Percentiles rank a stretch among this genome's conserved stretches.
phyloP scores from a whole-genome alignment of 2,888 invertebrate species.

The Orthosia gracilis region DNA sequence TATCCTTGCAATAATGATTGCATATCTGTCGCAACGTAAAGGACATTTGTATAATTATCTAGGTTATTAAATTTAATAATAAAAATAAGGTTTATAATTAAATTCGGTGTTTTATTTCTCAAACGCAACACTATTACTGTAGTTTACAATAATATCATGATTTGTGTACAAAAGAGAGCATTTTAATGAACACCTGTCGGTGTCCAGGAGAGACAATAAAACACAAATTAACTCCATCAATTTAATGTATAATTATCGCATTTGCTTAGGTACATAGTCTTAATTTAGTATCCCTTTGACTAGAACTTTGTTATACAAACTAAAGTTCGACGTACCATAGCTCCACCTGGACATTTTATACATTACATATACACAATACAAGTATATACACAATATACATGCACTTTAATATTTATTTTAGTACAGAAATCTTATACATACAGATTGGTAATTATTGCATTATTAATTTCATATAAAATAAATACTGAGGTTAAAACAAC shows the following conservation, averaged over 20 bases:
- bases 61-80: conserved; percentile 68
- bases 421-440: conserved; percentile 27
- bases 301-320: conserved; percentile 62
- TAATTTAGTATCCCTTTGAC: conserved; percentile 59
- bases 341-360: conserved; percentile 59
- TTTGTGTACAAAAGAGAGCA: conserved; percentile 67
- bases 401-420: conserved; percentile 41
- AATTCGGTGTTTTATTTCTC: conserved; percentile 76
- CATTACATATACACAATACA: conserved; percentile 48
- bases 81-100: conserved; percentile 64
- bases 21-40: conserved; percentile 46
- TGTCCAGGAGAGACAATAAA: conserved; percentile 56
- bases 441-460: conserved; percentile 8
- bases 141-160: conserved; percentile 57
- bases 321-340: conserved; percentile 59
- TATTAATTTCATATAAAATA: conserved; percentile 28
- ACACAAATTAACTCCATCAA: conserved; percentile 51
- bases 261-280: conserved; percentile 57
- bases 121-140: conserved; percentile 68
- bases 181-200: conserved; percentile 39
- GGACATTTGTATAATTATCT: conserved; percentile 46
- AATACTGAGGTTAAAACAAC: conserved; percentile 25
- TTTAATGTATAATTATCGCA: conserved; percentile 50
- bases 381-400: conserved; percentile 57
- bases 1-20: conserved; percentile 56